Evolutionary conservation across 2,797 vertebrate genomes (phyloP), one percentile per base, ranked within the genome.

Genomic region (Protosalanx chinensis): DNA sequence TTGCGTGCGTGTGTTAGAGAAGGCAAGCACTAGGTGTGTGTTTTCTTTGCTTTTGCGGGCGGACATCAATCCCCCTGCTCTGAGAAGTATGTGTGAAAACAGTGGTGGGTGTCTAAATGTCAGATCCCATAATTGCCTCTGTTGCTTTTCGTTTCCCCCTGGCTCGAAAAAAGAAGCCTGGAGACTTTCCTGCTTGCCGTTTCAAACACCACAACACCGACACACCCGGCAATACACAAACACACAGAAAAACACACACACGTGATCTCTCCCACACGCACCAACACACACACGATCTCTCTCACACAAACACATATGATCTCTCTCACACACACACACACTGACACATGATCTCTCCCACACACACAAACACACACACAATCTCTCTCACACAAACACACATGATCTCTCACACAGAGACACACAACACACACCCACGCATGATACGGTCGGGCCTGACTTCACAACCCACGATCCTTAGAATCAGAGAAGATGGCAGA

Each of bases 41-140:
- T 83, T 72, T 83, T 83, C 30, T 76, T 72, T 66, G 65, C 61
- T 81, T 78, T 79, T 75, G 63, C 72, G 77, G 68, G 73, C 69
- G 65, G 85, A 82, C 79, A 71, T 84, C 85, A 79, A 68, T 82
- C 68, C 67, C 70, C 77, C 73, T 15, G 46, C 41, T 82, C 23
- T 73, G 60, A 79, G 76, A 78, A 64, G 27, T 56, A 67, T 68
- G 51, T 71, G 72, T 76, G 72, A 70, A 84, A 81, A 82, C 62
- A 73, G 70, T 63, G 53, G 80, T 85, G 82, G 82, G 82, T 73
- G 85, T 80, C 85, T 76, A 86, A 84, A 85, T 82, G 85, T 87
- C 82, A 87, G 75, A 82, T 84, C 74, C 75, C 72, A 81, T 86
- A 82, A 87, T 86, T 87, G 81, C 81, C 75, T 86, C 76, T 82